phyloP scores from a whole-genome alignment of 1,140 invertebrate species.

The Ctenoplectra terminalis region DNA sequence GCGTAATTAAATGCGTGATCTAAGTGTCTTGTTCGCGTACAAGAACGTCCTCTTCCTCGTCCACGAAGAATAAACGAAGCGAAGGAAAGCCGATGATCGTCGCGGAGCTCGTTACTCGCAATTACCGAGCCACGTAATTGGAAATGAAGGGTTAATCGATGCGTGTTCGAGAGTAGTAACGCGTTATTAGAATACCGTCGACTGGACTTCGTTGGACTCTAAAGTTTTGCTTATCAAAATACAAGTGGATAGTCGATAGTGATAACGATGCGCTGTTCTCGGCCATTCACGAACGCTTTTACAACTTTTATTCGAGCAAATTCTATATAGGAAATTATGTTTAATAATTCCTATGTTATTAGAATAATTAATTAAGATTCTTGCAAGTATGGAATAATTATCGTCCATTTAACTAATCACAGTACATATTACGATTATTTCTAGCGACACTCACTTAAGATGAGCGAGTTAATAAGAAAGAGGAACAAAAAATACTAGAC shows the following conservation, averaged over 20 bases:
- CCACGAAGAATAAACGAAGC: not conserved
- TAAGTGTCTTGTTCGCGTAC: not conserved
- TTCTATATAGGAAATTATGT: too few relatives aligned
- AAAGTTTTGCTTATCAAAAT: not conserved
- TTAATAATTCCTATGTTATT: too few relatives aligned
- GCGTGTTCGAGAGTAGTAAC: not conserved
- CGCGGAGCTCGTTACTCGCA: conserved; percentile 8
- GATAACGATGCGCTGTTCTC: not conserved
- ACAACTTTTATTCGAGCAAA: too few relatives aligned
- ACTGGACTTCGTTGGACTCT: not conserved
- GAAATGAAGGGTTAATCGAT: conserved; percentile 12
- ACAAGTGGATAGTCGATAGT: not conserved
- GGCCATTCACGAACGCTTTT: not conserved
- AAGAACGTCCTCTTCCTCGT: not conserved
- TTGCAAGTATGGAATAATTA: too few relatives aligned
- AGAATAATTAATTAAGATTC: too few relatives aligned
- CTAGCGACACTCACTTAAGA: too few relatives aligned
- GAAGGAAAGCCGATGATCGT: conserved; percentile 2
- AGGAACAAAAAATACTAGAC: too few relatives aligned
- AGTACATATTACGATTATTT: too few relatives aligned
- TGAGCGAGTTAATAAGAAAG: too few relatives aligned
- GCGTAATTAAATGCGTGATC: conserved; percentile 5
- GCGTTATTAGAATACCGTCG: conserved; percentile 17
- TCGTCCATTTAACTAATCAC: too few relatives aligned
- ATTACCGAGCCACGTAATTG: conserved; percentile 24